Percentiles rank a stretch among this genome's conserved stretches.
Evolutionary conservation across 2,797 vertebrate species (phyloP).

Genomic region (Pipistrellus nathusii): DNA sequence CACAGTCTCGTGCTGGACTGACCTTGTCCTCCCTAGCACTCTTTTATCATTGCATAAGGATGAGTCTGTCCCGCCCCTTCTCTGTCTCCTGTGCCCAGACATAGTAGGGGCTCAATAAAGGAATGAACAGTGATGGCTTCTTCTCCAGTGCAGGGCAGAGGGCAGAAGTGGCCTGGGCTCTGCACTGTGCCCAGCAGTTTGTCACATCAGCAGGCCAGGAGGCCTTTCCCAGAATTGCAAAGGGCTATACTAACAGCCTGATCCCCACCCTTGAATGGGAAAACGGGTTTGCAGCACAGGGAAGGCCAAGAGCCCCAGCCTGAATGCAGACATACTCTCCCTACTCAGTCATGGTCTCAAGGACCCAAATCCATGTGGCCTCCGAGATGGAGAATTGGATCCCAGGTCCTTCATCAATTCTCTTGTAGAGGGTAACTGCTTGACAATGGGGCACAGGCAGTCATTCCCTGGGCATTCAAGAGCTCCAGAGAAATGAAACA

Average conservation of each 20-base stretch:
- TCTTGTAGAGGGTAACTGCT: neutral
- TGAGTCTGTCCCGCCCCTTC: neutral
- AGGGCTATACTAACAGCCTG: neutral
- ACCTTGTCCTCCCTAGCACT: neutral
- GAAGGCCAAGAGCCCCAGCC: neutral
- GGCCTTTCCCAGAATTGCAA: neutral
- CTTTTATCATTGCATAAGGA: neutral
- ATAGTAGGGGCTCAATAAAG: slow-evolving; percentile 49
- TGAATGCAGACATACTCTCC: neutral
- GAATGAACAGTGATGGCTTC: neutral
- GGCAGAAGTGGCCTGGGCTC: neutral
- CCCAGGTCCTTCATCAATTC: neutral
- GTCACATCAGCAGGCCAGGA: neutral
- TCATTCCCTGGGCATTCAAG: neutral
- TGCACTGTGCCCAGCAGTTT: neutral
- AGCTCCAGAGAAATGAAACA: neutral
- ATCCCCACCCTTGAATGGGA: neutral
- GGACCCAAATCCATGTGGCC: neutral
- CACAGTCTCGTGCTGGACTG: too few species aligned
- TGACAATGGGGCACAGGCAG: neutral
- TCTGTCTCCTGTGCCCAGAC: neutral
- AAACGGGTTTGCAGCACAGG: neutral
- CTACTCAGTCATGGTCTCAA: neutral
- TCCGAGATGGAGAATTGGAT: neutral
- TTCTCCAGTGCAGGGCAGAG: neutral